Conservation (phyloP, 2,888 invertebrate species). For the Drosophila ezoana region DNA sequence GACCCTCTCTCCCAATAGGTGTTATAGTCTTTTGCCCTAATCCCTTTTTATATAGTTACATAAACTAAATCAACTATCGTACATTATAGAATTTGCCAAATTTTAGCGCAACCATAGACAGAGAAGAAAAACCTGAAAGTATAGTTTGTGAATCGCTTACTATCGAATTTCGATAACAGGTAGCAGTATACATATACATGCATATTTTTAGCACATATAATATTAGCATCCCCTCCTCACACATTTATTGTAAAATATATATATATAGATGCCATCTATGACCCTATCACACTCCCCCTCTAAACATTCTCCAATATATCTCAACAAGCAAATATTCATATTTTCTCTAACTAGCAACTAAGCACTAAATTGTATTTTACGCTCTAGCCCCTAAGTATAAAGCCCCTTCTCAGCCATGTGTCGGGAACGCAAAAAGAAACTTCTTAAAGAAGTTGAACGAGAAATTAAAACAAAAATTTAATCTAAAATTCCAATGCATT, state of each 20-base stretch:
- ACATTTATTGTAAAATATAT: slow-evolving; percentile 57
- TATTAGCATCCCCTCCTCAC: slow-evolving; percentile 13
- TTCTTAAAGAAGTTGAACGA: slow-evolving; percentile 65
- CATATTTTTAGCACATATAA: slow-evolving; percentile 1
- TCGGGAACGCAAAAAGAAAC: slow-evolving; percentile 36
- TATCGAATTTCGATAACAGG: slow-evolving; percentile 54
- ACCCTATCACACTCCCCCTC: not conserved
- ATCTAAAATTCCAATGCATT: slow-evolving; percentile 64
- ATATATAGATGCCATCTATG: slow-evolving; percentile 55
- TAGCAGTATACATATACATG: slow-evolving; percentile 25
- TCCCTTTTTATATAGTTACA: slow-evolving; percentile 26
- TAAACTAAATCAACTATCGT: slow-evolving; percentile 24
- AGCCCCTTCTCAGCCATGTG: slow-evolving; percentile 27
- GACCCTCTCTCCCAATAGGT: slow-evolving; percentile 48
- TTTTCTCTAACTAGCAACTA: slow-evolving; percentile 58
- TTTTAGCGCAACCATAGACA: slow-evolving; percentile 64
- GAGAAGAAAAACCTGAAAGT: slow-evolving; percentile 14
- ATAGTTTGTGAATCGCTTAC: slow-evolving; percentile 35
- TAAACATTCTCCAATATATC: slow-evolving; percentile 35
- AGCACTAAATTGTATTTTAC: slow-evolving; percentile 64
- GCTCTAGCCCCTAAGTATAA: slow-evolving; percentile 43
- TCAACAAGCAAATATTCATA: slow-evolving; percentile 47
- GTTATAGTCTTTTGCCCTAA: slow-evolving; percentile 41
- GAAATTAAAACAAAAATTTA: slow-evolving; percentile 40
- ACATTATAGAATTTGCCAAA: slow-evolving; percentile 73